These are phyloP conservation scores for Dorcus hopei DNA, from an alignment of 2,888 invertebrate species.

Conservation along the genomic window DNA sequence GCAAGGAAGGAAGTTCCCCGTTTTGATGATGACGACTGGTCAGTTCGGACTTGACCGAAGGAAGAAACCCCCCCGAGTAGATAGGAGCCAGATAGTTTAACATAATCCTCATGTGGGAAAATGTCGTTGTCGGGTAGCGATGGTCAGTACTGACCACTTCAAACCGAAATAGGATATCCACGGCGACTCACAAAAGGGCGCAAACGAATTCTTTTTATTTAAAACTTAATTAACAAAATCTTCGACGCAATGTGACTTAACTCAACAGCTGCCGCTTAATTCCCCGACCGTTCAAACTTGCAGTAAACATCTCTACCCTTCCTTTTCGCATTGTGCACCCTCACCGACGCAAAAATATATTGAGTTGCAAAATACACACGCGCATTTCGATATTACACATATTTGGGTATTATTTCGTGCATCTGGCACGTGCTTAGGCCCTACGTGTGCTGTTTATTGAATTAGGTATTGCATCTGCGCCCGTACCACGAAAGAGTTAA, in stretches of 20 bases:
- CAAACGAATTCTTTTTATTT: too few relatives aligned
- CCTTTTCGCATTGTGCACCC: not conserved
- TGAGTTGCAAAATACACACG: not conserved
- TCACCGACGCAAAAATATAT: not conserved
- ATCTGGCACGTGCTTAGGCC: too few relatives aligned
- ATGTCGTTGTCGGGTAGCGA: constrained; percentile 20
- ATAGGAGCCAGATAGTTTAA: constrained; percentile 20
- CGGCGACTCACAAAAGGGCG: constrained; percentile 13
- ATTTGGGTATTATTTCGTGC: not conserved
- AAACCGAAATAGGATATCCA: constrained; percentile 22
- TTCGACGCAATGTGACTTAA: not conserved
- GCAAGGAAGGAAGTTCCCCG: constrained; percentile 16
- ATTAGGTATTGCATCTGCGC: too few relatives aligned
- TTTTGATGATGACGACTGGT: constrained; percentile 19
- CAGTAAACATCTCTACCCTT: not conserved
- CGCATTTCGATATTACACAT: not conserved
- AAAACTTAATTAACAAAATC: too few relatives aligned
- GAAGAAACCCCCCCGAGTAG: constrained; percentile 16
- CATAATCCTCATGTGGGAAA: constrained; percentile 27
- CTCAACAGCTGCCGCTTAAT: too few relatives aligned
- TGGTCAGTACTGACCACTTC: constrained; percentile 22
- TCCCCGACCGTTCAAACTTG: not conserved
- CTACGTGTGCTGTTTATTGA: too few relatives aligned
- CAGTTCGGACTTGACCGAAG: constrained; percentile 16
- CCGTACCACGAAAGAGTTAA: too few relatives aligned